Percentiles rank a stretch among this genome's conserved stretches.
Conservation (phyloP, 92 coral and sea anemone species). For the Pocillopora grandis region DNA sequence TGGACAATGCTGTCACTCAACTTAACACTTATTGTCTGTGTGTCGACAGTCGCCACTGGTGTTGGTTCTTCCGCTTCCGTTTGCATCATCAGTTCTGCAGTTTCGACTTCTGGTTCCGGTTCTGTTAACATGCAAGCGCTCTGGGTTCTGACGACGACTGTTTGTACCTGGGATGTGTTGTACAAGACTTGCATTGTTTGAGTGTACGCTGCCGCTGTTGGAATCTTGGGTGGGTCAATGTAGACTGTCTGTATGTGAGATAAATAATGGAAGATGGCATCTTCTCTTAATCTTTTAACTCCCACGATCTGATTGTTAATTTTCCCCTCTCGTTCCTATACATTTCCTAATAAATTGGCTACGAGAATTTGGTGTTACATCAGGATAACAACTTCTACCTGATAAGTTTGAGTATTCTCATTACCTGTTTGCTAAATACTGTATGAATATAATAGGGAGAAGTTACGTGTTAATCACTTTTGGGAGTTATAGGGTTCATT, state of each 20-base stretch:
- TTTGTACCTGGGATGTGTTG: conserved; percentile 31
- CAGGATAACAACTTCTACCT: no score
- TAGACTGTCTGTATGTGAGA: conserved; percentile 26
- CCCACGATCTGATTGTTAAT: no score
- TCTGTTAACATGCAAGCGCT: conserved; percentile 38
- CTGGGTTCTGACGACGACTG: conserved; percentile 24
- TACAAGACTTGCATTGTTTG: conserved; percentile 29
- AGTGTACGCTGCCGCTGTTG: conserved; percentile 28
- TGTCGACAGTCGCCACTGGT: conserved; percentile 25
- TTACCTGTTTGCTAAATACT: no score
- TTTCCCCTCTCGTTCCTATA: no score
- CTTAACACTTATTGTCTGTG: conserved; percentile 25
- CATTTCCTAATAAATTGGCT: no score
- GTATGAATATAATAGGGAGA: no score
- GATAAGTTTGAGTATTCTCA: no score
- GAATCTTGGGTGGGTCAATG: conserved; percentile 26
- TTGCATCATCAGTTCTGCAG: conserved; percentile 39
- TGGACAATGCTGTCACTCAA: conserved; percentile 16
- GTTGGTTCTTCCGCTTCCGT: conserved; percentile 45
- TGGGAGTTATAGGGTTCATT: no score
- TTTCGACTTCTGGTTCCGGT: conserved; percentile 36
- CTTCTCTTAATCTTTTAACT: no score
- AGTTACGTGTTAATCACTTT: no score
- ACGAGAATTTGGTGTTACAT: no score
- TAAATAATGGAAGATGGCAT: no score